Evolutionary conservation across 2,797 vertebrate genomes (phyloP).

Genomic region (Picus viridis): DNA sequence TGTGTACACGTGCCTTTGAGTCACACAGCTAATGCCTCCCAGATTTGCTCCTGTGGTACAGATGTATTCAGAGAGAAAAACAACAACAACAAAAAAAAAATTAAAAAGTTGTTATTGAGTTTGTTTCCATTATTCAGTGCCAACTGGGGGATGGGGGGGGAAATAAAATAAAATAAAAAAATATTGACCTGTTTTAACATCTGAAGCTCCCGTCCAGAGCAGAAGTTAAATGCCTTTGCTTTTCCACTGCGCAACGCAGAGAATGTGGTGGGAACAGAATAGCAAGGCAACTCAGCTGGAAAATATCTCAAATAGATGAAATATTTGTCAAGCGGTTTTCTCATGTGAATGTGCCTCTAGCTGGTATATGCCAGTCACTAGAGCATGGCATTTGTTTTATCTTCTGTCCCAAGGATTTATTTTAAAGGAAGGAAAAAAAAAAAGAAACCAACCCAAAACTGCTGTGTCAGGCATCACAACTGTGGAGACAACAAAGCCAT

Average conservation of each 20-base stretch:
- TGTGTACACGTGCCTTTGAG: neutral
- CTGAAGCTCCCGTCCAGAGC: slow-evolving; percentile 69
- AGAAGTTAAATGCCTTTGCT: slow-evolving; percentile 77
- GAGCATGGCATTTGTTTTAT: slow-evolving; percentile 74
- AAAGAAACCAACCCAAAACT: neutral
- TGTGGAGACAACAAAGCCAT: slow-evolving; percentile 40
- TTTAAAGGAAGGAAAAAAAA: slow-evolving; percentile 19
- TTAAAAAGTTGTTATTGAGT: slow-evolving; percentile 19
- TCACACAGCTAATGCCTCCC: slow-evolving; percentile 30
- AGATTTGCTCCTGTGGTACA: slow-evolving; percentile 42
- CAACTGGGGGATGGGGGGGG: neutral
- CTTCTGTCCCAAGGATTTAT: slow-evolving; percentile 67
- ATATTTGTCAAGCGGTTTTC: slow-evolving; percentile 82
- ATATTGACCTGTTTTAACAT: slow-evolving; percentile 64
- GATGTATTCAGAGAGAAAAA: neutral
- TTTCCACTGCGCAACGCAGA: slow-evolving; percentile 77
- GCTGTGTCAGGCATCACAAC: slow-evolving; percentile 42
- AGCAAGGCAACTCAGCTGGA: slow-evolving; percentile 82
- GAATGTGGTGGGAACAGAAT: slow-evolving; percentile 90
- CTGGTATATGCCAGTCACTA: slow-evolving; percentile 76
- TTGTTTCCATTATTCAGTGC: slow-evolving; percentile 62
- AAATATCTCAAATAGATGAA: slow-evolving; percentile 88
- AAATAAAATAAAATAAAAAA: neutral
- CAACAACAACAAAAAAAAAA: no score
- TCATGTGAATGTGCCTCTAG: slow-evolving; percentile 82